phyloP scores from a whole-genome alignment of 2,888 invertebrate species.

The Ormia ochracea region DNA sequence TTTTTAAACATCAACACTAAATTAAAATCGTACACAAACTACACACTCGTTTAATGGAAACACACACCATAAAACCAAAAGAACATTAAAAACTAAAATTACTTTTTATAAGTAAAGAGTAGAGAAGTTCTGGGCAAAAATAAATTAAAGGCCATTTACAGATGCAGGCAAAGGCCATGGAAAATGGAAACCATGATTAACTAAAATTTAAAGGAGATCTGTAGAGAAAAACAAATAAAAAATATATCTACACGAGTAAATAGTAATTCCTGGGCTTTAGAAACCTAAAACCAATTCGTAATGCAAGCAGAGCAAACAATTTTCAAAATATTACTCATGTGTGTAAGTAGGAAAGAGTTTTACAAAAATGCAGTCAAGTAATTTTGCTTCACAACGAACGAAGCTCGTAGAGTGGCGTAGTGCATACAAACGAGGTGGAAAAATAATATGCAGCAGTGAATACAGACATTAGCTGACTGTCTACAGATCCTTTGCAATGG shows the following conservation, averaged over 20 bases:
- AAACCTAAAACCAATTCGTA: neutral
- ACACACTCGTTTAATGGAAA: neutral
- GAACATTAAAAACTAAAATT: slow-evolving; percentile 39
- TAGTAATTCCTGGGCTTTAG: neutral
- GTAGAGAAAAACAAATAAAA: neutral
- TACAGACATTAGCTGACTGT: no score
- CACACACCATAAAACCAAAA: slow-evolving; percentile 4
- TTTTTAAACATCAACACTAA: slow-evolving; percentile 55
- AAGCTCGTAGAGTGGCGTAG: no score
- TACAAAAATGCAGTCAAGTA: neutral
- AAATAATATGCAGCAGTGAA: no score
- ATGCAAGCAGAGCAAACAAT: neutral
- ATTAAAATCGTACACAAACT: slow-evolving; percentile 28
- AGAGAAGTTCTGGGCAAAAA: neutral
- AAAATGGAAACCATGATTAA: slow-evolving; percentile 38
- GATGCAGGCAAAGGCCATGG: slow-evolving; percentile 5
- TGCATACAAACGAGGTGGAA: no score
- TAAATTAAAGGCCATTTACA: slow-evolving; percentile 12
- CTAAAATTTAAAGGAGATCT: slow-evolving; percentile 21
- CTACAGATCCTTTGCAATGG: no score
- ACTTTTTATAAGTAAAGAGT: neutral
- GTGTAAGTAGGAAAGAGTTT: neutral
- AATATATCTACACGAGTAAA: slow-evolving; percentile 1
- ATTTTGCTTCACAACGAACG: no score
- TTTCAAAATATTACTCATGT: neutral